phyloP scores from a whole-genome alignment of 1,140 invertebrate species.

The Mesaphorura yosii region DNA sequence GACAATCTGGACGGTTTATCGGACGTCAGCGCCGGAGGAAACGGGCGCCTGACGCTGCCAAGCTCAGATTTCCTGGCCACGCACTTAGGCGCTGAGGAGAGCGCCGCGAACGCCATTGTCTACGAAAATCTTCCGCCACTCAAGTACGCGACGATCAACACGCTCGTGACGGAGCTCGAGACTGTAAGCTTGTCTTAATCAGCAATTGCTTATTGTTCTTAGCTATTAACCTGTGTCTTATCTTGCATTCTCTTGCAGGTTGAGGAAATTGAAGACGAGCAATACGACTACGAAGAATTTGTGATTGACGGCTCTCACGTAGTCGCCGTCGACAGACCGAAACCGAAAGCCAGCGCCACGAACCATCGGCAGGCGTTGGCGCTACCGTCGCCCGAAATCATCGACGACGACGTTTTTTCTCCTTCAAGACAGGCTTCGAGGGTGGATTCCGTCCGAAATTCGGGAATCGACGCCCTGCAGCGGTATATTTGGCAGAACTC shows the following conservation, averaged over 20 bases:
- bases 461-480: not conserved
- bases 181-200: slow-evolving; percentile 8
- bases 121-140: not conserved
- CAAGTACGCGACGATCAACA: slow-evolving; percentile 22
- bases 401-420: too few species aligned
- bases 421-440: too few species aligned
- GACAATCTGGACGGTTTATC: slow-evolving; percentile 16
- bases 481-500: not conserved
- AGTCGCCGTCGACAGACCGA: not conserved
- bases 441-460: not conserved
- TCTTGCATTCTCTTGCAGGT: not conserved
- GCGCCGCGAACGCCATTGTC: too few species aligned
- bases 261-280: not conserved
- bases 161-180: slow-evolving; percentile 17
- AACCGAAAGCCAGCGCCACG: not conserved
- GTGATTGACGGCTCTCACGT: not conserved
- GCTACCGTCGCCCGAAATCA: not conserved
- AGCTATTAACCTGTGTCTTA: not conserved
- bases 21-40: slow-evolving; percentile 7
- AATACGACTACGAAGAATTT: not conserved
- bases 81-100: too few species aligned
- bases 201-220: not conserved
- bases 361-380: not conserved
- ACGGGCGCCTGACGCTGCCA: not conserved
- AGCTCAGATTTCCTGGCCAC: not conserved